Evolutionary conservation across 2,113 vertebrate species (phyloP).

Genomic region (Saguinus imperator): DNA sequence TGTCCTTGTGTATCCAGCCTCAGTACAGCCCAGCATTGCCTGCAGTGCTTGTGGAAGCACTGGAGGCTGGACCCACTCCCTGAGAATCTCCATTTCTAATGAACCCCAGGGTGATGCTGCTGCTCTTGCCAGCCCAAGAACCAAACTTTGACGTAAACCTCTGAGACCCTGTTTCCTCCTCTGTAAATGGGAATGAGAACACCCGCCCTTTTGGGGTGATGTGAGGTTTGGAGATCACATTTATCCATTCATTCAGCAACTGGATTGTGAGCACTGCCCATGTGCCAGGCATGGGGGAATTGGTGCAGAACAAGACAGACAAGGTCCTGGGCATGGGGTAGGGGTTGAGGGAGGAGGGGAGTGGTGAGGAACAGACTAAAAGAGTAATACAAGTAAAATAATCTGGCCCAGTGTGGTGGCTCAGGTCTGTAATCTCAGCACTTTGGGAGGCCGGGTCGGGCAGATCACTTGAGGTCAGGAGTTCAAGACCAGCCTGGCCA

Average conservation of each 20-base stretch:
- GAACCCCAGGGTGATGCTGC: not conserved
- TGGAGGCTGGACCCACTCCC: not conserved
- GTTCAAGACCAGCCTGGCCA: too few relatives aligned
- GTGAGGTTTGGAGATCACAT: not conserved
- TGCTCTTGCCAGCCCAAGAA: not conserved
- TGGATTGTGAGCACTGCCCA: not conserved
- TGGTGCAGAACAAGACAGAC: not conserved
- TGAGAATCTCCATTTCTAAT: not conserved
- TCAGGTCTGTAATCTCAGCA: too few relatives aligned
- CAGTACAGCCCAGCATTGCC: not conserved
- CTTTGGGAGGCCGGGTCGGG: too few relatives aligned
- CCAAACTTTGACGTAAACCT: not conserved
- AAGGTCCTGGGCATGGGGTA: too few relatives aligned
- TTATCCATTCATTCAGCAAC: not conserved
- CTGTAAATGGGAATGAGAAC: not conserved
- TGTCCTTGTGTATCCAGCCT: not conserved
- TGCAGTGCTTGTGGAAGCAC: not conserved
- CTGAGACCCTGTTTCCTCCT: not conserved
- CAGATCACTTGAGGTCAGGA: too few relatives aligned
- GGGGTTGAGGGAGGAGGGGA: fast-evolving
- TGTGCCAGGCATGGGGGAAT: not conserved
- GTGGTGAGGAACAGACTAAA: not conserved
- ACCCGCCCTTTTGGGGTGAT: not conserved
- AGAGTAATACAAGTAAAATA: not conserved
- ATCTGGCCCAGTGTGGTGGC: too few relatives aligned